phyloP scores from a whole-genome alignment of 2,113 vertebrate genomes.

The Microcebus jonahi region DNA sequence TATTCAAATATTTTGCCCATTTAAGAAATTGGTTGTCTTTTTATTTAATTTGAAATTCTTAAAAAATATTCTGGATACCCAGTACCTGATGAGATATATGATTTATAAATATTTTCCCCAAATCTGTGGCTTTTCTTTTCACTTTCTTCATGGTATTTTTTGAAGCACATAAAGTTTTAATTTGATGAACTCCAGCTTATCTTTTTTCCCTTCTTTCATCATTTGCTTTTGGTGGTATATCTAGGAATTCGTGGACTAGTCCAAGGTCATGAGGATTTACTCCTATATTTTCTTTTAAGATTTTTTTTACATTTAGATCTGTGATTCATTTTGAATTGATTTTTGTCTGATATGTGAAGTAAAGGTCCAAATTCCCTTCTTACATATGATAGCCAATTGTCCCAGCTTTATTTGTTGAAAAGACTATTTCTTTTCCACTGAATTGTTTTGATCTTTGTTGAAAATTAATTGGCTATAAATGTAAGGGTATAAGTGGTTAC shows the following conservation, averaged over 20 bases:
- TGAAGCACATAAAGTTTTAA: background rate
- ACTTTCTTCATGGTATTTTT: background rate
- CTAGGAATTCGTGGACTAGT: constrained; percentile 24
- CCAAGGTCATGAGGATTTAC: background rate
- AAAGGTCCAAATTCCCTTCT: background rate
- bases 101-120: constrained; percentile 25
- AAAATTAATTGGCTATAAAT: constrained; percentile 11
- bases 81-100: background rate
- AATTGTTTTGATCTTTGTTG: background rate
- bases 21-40: too few relatives aligned
- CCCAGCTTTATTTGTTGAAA: background rate
- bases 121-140: background rate
- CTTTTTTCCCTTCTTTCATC: background rate
- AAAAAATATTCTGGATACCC: background rate
- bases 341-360: background rate
- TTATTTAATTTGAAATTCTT: too few relatives aligned
- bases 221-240: background rate
- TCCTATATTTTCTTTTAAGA: background rate
- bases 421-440: background rate
- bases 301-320: background rate
- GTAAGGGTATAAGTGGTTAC: background rate
- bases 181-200: background rate
- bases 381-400: background rate
- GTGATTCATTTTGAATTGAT: background rate
- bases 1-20: too few relatives aligned